Percentiles rank a stretch among this genome's conserved stretches.
Evolutionary conservation across 2,113 vertebrate genomes (phyloP).

Genomic region (Neotoma lepida): DNA sequence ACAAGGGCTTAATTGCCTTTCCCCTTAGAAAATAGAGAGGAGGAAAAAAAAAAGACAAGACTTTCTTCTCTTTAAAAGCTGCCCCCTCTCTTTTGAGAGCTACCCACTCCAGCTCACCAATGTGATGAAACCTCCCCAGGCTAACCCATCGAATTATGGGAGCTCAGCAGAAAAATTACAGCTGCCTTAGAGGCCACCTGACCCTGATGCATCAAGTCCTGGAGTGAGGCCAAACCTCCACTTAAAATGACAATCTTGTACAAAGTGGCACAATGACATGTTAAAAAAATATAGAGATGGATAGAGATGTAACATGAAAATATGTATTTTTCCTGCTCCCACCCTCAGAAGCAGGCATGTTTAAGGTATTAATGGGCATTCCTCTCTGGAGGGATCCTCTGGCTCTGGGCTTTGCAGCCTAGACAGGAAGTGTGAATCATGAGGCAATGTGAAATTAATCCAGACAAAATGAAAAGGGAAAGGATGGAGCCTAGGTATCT

Average conservation of each 20-base stretch:
- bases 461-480: constrained; percentile 72
- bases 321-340: not conserved
- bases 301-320: constrained; percentile 56
- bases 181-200: constrained; percentile 34
- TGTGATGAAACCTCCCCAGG: not conserved
- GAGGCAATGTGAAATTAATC: constrained; percentile 65
- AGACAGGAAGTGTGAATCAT: constrained; percentile 65
- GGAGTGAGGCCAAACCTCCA: constrained; percentile 82
- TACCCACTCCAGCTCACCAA: not conserved
- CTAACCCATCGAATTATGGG: not conserved
- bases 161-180: constrained; percentile 65
- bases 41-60: not conserved
- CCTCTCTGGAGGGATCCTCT: constrained; percentile 54
- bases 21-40: not conserved
- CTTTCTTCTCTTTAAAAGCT: not conserved
- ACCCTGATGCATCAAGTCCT: constrained; percentile 76
- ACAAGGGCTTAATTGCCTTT: not conserved
- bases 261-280: constrained; percentile 66
- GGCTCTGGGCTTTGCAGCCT: constrained; percentile 62
- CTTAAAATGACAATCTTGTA: constrained; percentile 77
- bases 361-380: constrained; percentile 42
- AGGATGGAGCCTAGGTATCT: not conserved
- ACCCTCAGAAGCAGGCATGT: constrained; percentile 43
- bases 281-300: constrained; percentile 51
- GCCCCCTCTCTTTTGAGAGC: not conserved